Evolutionary conservation across 2,113 vertebrate genomes (phyloP).

Genomic region (Colistium nudipinnis): DNA sequence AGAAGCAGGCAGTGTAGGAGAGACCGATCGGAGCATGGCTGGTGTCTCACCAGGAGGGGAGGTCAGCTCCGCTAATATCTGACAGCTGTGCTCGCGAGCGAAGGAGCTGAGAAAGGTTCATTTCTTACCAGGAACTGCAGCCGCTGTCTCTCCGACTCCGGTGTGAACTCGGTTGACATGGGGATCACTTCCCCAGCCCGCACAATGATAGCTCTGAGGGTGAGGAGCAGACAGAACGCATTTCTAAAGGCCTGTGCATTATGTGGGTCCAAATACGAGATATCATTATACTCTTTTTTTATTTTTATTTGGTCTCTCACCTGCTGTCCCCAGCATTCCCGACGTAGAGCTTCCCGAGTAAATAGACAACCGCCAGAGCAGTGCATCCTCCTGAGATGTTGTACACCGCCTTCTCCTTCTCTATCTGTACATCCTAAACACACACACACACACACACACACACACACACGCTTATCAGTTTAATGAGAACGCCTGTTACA

Average conservation of each 20-base stretch:
- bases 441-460: conserved; percentile 25
- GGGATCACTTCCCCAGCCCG: conserved; percentile 91
- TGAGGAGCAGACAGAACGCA: conserved; percentile 46
- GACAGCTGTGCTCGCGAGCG: conserved; percentile 54
- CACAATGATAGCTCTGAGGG: conserved; percentile 84
- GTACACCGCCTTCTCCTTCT: conserved; percentile 87
- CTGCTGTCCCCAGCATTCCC: conserved; percentile 98
- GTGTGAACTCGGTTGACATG: conserved; percentile 97
- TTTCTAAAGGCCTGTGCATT: not conserved
- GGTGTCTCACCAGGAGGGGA: conserved; percentile 49
- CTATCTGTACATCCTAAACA: conserved; percentile 91
- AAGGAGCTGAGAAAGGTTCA: conserved; percentile 12
- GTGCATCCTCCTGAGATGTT: conserved; percentile 96
- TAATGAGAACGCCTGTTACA: conserved; percentile 4
- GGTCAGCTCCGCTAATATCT: conserved; percentile 51
- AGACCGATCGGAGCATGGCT: conserved; percentile 42
- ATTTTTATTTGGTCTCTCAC: conserved; percentile 65
- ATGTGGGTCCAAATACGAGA: not conserved
- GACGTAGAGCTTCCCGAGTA: conserved; percentile 93
- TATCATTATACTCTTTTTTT: too few species aligned
- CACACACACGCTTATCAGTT: conserved; percentile 1
- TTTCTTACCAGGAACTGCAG: conserved; percentile 95
- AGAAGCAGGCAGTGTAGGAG: conserved; percentile 35
- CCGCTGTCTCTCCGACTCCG: conserved; percentile 94
- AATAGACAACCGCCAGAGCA: conserved; percentile 87